Evolutionary conservation across 2,888 invertebrate genomes (phyloP).

Genomic region (Cryptosula pallasiana): DNA sequence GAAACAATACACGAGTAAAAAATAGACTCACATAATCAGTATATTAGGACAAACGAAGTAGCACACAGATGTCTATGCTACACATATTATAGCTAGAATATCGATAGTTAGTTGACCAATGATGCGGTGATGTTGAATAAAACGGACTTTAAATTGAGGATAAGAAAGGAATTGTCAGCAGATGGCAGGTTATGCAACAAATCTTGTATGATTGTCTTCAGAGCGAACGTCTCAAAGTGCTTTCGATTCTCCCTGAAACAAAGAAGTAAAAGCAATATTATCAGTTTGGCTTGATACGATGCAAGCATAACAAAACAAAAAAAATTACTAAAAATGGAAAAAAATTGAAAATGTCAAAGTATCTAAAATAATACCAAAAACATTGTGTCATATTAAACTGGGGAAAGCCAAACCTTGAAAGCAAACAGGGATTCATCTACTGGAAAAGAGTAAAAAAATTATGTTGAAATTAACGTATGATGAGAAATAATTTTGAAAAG

Average conservation of each 20-base stretch:
- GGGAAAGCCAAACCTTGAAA: too few species aligned
- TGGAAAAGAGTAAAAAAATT: too few species aligned
- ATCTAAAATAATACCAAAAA: too few species aligned
- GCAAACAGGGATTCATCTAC: too few species aligned
- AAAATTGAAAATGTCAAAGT: not conserved
- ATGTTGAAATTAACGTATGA: too few species aligned
- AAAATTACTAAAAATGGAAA: not conserved
- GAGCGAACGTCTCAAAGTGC: conserved; percentile 49
- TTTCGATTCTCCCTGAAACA: conserved; percentile 44
- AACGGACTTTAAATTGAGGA: conserved; percentile 48
- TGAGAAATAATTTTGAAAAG: too few species aligned
- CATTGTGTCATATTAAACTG: too few species aligned
- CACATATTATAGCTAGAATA: too few species aligned
- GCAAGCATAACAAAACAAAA: not conserved
- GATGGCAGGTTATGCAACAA: conserved; percentile 13
- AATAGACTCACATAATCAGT: too few species aligned
- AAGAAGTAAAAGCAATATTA: not conserved
- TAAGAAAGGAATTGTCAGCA: conserved; percentile 39
- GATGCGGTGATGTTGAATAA: conserved; percentile 43
- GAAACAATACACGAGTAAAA: too few species aligned
- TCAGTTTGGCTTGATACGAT: not conserved
- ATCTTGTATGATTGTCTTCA: conserved; percentile 45
- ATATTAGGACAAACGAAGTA: too few species aligned
- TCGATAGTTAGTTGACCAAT: not conserved
- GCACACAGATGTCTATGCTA: too few species aligned